A percentile compares a stretch with the other conserved stretches of the same genome.
Evolutionary conservation across 1,140 invertebrate genomes (phyloP).

Genomic region (Eueides isabella): DNA sequence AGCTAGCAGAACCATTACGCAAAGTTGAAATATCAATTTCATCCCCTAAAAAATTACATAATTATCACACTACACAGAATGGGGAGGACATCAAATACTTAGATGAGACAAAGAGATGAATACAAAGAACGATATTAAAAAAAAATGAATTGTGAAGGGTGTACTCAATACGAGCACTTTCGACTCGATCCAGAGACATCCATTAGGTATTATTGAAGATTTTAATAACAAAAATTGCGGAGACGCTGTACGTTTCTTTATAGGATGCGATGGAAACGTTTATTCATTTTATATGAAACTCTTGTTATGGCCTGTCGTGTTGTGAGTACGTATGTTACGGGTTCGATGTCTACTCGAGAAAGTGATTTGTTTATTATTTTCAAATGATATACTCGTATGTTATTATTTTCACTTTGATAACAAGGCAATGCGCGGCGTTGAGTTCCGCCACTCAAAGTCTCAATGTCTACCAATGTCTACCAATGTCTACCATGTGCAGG

Average conservation of each 20-base stretch:
- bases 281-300: neutral
- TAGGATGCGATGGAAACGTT: slow-evolving; percentile 19
- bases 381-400: too few species aligned
- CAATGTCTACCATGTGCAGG: neutral
- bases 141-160: slow-evolving; percentile 61
- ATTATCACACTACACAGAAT: slow-evolving; percentile 73
- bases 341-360: neutral
- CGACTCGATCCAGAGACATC: slow-evolving; percentile 71
- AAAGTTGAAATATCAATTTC: slow-evolving; percentile 54
- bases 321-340: too few species aligned
- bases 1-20: slow-evolving; percentile 46
- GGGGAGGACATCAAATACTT: slow-evolving; percentile 71
- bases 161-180: slow-evolving; percentile 68
- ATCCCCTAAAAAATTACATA: slow-evolving; percentile 62
- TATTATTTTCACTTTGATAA: neutral
- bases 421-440: neutral
- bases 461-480: neutral
- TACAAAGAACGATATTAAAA: slow-evolving; percentile 71
- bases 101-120: slow-evolving; percentile 71
- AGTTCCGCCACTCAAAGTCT: neutral
- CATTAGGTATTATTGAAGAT: slow-evolving; percentile 84
- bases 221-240: slow-evolving; percentile 83
- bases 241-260: slow-evolving; percentile 44
- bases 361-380: neutral
- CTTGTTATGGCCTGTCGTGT: neutral